phyloP scores from a whole-genome alignment of 2,113 vertebrate genomes.

The Callipepla squamata region DNA sequence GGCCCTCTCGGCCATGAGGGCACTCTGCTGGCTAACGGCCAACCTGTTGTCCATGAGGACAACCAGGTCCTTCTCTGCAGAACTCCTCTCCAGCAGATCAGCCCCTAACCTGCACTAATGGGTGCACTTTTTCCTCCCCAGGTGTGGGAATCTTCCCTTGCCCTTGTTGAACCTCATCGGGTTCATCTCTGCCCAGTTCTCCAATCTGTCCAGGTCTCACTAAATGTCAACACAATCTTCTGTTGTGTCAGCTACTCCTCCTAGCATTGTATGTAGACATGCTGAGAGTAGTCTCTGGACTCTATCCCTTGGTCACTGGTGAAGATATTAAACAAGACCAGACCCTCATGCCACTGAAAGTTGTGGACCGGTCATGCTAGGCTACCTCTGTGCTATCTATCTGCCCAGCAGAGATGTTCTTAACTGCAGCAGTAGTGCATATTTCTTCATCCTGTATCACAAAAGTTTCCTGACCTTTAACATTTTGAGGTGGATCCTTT shows the following conservation, averaged over 20 bases:
- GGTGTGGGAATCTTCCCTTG: too few species aligned
- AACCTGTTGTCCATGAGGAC: too few species aligned
- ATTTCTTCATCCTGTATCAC: conserved; percentile 59
- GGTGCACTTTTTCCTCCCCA: too few species aligned
- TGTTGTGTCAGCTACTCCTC: neutral
- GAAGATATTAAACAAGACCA: too few species aligned
- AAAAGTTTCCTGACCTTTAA: conserved; percentile 53
- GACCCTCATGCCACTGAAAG: neutral
- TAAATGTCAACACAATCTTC: neutral
- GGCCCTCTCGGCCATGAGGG: too few species aligned
- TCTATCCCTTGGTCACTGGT: neutral
- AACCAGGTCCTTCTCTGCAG: too few species aligned
- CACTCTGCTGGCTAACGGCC: too few species aligned
- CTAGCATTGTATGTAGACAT: neutral
- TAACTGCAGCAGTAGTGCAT: neutral
- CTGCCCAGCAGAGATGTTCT: neutral
- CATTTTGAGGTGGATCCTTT: conserved; percentile 59
- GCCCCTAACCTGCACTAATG: too few species aligned
- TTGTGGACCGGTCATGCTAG: neutral
- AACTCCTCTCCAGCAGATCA: too few species aligned
- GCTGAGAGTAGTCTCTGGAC: neutral
- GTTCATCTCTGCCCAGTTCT: too few species aligned
- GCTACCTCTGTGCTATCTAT: neutral
- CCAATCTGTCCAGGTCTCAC: neutral
- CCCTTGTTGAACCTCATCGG: too few species aligned